Evolutionary conservation across 2,797 vertebrate genomes (phyloP), one percentile per base, ranked within the genome.

Genomic region (Enteromius radiatus): DNA sequence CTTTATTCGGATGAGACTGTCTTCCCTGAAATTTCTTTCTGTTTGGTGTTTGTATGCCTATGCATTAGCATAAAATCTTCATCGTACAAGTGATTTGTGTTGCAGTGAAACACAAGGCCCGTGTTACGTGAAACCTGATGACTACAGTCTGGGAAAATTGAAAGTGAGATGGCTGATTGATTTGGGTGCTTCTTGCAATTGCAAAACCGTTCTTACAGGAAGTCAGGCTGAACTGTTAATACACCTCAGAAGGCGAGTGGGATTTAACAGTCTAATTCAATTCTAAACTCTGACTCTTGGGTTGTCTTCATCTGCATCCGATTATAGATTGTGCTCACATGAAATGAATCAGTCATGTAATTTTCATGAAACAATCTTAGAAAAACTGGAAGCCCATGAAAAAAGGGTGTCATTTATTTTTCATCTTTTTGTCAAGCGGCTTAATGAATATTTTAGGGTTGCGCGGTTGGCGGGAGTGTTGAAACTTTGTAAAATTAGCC

Each of bases 361-460:
- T 90, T 94, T 95, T 94, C 88, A 96, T 95, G 92, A 93, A 89
- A 92, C 90, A 88, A 93, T 95, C 92, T 93, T 92, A 90, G 89
- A 93, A 91, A 94, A 95, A 92, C 92, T 95, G 94, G 94, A 95
- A 91, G 91, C 88, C 87, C 91, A 94, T 95, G 91, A 95, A 93
- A 94, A 95, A 92, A 88, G 87, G 70, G 87, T 90, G 89, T 94
- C 92, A 95, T 95, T 93, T 90, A 95, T 95, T 93, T 95, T 94
- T 95, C 89, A 95, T 95, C 91, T 94, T 94, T 95, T 95, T 95
- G 94, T 95, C 93, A 92, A 93, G 93, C 89, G 70, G 85, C 68
- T 91, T 94, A 84, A 94, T 96, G 84, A 95, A 95, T 95, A 95
- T 95, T 96, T 94, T 88, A 95, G 89, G 81, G 63, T 78, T 83